phyloP scores from a whole-genome alignment of 2,797 vertebrate genomes.

The Lutjanus argentimaculatus region DNA sequence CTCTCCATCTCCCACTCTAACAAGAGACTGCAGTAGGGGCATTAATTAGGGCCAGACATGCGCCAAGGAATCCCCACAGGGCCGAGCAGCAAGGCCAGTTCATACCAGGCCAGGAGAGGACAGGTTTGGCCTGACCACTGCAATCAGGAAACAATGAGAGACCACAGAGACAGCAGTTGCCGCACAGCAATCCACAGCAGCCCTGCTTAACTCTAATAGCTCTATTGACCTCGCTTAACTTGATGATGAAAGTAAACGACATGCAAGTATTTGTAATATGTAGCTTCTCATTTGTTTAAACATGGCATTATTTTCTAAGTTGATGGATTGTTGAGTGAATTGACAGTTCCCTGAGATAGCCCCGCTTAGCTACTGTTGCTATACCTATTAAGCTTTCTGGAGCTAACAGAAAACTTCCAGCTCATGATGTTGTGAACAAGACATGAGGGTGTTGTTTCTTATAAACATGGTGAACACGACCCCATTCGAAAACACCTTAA shows the following conservation, averaged over 20 bases:
- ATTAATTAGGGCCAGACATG: conserved; percentile 80
- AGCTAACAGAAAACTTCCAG: no score
- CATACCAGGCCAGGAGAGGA: conserved; percentile 64
- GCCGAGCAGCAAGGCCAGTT: conserved; percentile 58
- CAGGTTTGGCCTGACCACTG: conserved; percentile 56
- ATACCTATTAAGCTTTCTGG: background rate
- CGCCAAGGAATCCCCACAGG: conserved; percentile 68
- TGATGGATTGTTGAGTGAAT: background rate
- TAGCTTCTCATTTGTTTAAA: conserved; percentile 2
- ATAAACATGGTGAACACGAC: no score
- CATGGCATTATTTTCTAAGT: background rate
- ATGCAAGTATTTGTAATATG: background rate
- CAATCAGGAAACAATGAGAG: conserved; percentile 33
- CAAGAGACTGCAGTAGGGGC: conserved; percentile 73
- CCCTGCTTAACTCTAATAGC: conserved; percentile 1
- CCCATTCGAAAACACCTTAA: no score
- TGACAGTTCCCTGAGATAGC: background rate
- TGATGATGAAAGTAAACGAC: background rate
- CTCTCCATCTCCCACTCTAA: conserved; percentile 63
- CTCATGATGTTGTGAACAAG: no score
- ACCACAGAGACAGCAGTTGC: conserved; percentile 17
- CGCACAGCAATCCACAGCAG: conserved; percentile 24
- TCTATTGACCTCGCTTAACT: background rate
- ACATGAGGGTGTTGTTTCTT: no score
- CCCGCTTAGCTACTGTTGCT: background rate